phyloP scores from a whole-genome alignment of 2,888 invertebrate genomes.

The Netelia fuscicornis region DNA sequence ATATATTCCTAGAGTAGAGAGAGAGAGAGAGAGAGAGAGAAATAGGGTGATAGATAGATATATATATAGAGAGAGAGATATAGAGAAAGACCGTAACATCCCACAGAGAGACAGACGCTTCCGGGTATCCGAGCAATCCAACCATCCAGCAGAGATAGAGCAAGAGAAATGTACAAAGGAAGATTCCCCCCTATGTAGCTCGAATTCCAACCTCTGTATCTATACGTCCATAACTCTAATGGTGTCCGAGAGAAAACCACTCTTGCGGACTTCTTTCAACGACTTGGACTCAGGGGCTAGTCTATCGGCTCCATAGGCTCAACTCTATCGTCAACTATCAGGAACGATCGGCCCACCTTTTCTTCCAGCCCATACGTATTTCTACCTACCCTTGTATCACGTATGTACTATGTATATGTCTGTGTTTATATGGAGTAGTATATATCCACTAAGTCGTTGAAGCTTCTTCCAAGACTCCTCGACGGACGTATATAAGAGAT shows the following conservation, averaged over 20 bases:
- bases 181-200: constrained; percentile 28
- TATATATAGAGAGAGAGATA: neutral
- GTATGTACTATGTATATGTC: neutral
- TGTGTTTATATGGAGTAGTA: constrained; percentile 3
- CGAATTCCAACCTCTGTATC: constrained; percentile 35
- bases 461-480: constrained; percentile 20
- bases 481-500: constrained; percentile 22
- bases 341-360: constrained; percentile 41
- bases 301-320: neutral
- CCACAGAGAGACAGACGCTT: constrained; percentile 51
- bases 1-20: neutral
- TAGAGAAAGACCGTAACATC: constrained; percentile 41
- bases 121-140: constrained; percentile 55
- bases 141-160: constrained; percentile 38
- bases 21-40: neutral
- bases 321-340: constrained; percentile 55
- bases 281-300: constrained; percentile 4
- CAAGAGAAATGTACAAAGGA: constrained; percentile 53
- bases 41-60: neutral
- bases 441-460: neutral
- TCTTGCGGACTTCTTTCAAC: constrained; percentile 28
- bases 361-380: constrained; percentile 13
- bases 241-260: constrained; percentile 46
- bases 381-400: neutral
- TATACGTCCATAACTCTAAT: constrained; percentile 36